Percentiles rank a stretch among this genome's conserved stretches.
Evolutionary conservation across 2,113 vertebrate species (phyloP).

Genomic region (Oenanthe oenanthe): DNA sequence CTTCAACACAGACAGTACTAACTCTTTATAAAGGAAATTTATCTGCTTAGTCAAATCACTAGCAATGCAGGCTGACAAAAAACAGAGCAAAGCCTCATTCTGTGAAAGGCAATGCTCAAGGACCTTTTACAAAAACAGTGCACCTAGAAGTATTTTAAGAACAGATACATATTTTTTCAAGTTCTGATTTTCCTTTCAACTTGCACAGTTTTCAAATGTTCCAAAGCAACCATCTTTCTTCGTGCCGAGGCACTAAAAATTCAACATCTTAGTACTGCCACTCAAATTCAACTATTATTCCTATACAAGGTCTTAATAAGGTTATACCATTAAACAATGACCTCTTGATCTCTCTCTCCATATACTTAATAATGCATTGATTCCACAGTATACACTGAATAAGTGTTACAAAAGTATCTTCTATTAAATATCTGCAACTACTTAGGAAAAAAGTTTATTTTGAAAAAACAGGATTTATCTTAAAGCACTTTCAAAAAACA

Average conservation of each 20-base stretch:
- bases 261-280: neutral
- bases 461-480: neutral
- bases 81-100: neutral
- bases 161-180: neutral
- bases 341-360: neutral
- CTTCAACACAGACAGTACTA: neutral
- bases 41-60: neutral
- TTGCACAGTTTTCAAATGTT: neutral
- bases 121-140: neutral
- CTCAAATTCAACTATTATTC: neutral
- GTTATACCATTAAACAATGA: neutral
- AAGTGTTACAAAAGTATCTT: neutral
- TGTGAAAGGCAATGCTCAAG: neutral
- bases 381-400: neutral
- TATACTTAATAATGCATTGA: neutral
- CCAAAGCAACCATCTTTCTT: neutral
- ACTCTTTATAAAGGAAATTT: neutral
- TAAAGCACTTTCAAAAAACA: neutral
- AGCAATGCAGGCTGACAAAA: neutral
- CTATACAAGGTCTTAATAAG: neutral
- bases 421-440: neutral
- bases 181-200: neutral
- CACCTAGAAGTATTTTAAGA: neutral
- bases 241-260: neutral
- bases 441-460: neutral